These are phyloP conservation scores for Sebastes baramenuke DNA, from an alignment of 2,797 vertebrate genomes.

Conservation along the genomic window DNA sequence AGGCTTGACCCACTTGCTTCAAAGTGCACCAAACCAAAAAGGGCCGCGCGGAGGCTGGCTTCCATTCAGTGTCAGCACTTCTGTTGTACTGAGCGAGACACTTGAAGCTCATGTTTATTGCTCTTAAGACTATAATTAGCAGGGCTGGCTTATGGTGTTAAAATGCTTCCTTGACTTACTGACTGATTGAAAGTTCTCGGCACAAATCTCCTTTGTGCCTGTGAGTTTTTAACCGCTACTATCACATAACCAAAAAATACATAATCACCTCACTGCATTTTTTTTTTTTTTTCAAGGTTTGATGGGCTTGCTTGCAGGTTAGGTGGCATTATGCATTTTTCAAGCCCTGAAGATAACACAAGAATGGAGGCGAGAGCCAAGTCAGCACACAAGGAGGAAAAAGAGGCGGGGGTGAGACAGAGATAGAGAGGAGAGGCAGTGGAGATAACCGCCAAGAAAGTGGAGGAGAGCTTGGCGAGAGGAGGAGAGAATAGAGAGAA, in stretches of 20 bases:
- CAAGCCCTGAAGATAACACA: conserved; percentile 49
- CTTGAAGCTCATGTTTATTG: conserved; percentile 65
- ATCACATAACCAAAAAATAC: background rate
- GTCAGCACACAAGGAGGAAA: conserved; percentile 58
- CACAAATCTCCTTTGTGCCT: conserved; percentile 22
- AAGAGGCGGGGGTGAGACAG: background rate
- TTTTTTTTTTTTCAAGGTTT: conserved; percentile 7
- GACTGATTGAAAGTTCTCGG: conserved; percentile 42
- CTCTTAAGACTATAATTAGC: conserved; percentile 73
- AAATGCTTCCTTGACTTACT: conserved; percentile 48
- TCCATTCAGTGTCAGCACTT: conserved; percentile 64
- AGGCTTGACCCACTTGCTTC: conserved; percentile 81
- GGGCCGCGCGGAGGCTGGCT: conserved; percentile 34
- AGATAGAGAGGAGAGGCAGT: conserved; percentile 42
- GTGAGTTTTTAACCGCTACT: background rate
- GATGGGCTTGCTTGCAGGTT: conserved; percentile 35
- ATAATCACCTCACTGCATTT: background rate
- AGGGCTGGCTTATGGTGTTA: conserved; percentile 47
- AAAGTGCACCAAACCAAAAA: conserved; percentile 61
- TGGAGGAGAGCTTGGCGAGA: conserved; percentile 29
- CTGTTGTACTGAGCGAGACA: conserved; percentile 43
- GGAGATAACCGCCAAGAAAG: conserved; percentile 61
- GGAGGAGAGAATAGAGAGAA: conserved; percentile 57
- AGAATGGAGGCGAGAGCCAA: conserved; percentile 55
- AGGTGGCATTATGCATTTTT: conserved; percentile 55